These are phyloP conservation scores for Pogonocherus hispidulus DNA, from an alignment of 2,888 invertebrate species.

Conservation along the genomic window DNA sequence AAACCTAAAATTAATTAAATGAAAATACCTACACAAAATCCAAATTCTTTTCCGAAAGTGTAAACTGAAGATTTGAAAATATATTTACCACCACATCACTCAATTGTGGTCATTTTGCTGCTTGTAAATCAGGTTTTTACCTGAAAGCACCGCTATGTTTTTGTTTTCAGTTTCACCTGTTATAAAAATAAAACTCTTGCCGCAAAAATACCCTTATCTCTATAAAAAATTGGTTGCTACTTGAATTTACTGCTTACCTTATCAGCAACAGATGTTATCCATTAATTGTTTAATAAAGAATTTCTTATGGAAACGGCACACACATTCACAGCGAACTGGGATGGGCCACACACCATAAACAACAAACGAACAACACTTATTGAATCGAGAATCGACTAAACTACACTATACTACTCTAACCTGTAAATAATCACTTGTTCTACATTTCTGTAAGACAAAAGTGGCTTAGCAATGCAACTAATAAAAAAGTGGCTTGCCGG, in stretches of 20 bases:
- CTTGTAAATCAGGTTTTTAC: conserved; percentile 36
- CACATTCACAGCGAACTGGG: conserved; percentile 70
- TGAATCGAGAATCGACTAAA: conserved; percentile 51
- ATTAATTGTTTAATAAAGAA: conserved; percentile 61
- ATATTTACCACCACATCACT: not conserved
- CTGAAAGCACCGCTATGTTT: conserved; percentile 27
- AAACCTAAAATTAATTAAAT: not conserved
- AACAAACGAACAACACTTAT: conserved; percentile 56
- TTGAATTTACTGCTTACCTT: conserved; percentile 58
- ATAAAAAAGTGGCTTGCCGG: not conserved
- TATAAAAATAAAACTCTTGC: conserved; percentile 17
- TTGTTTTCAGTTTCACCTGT: conserved; percentile 27
- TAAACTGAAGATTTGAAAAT: not conserved
- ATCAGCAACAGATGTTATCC: conserved; percentile 66
- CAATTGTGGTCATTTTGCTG: conserved; percentile 42
- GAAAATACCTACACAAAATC: no score
- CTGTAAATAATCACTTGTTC: conserved; percentile 52
- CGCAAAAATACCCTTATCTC: not conserved
- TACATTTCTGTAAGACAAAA: conserved; percentile 36
- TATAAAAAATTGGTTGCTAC: not conserved
- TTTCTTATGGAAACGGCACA: conserved; percentile 66
- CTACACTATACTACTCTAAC: conserved; percentile 47
- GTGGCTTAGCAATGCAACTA: not conserved
- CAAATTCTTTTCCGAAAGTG: no score
- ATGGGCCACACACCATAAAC: conserved; percentile 70